Evolutionary conservation across 2,797 vertebrate species (phyloP).

Genomic region (Propithecus perrieri): DNA sequence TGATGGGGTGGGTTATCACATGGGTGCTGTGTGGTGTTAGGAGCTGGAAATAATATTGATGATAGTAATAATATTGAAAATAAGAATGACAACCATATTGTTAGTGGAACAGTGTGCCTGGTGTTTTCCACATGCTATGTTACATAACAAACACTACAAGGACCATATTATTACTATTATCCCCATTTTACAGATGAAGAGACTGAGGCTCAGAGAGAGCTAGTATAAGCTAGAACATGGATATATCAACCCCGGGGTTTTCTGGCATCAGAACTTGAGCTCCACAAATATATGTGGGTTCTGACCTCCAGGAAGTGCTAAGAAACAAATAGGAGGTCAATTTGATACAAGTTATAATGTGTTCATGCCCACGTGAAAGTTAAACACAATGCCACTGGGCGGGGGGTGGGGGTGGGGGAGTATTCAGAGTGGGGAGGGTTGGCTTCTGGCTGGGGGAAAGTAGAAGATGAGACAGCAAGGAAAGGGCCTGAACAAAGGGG

Average conservation of each 20-base stretch:
- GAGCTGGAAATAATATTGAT: background rate
- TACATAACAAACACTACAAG: background rate
- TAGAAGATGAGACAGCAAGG: constrained; percentile 42
- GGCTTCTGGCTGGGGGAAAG: background rate
- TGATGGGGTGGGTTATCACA: background rate
- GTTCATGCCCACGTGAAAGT: background rate
- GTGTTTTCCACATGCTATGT: background rate
- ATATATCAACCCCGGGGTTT: background rate
- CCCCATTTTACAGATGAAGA: constrained; percentile 14
- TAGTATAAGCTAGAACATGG: background rate
- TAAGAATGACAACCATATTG: background rate
- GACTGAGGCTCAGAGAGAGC: background rate
- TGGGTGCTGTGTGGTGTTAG: background rate
- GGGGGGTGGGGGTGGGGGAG: background rate
- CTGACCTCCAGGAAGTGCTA: constrained; percentile 25
- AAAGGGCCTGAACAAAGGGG: constrained; percentile 8
- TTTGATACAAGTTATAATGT: background rate
- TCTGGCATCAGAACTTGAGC: constrained; percentile 1
- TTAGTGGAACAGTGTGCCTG: background rate
- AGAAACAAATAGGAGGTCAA: constrained; percentile 20
- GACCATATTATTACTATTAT: background rate
- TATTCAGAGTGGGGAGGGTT: background rate
- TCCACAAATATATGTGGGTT: background rate
- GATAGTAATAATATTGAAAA: background rate
- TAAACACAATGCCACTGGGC: background rate